Evolutionary conservation across 2,888 invertebrate species (phyloP).

Genomic region (Sialis fuliginosa): DNA sequence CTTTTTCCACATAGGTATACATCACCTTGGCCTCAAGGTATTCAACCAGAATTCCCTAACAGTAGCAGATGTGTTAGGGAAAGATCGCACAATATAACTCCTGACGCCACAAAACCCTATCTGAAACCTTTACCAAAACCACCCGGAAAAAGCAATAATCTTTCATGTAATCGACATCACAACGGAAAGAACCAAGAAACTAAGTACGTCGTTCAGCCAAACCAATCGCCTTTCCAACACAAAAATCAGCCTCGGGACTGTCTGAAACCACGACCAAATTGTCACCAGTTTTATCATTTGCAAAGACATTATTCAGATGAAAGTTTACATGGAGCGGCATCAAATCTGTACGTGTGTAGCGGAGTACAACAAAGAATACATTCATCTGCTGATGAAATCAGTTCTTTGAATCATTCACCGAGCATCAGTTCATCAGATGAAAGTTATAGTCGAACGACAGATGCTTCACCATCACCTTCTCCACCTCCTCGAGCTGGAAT

Average conservation of each 20-base stretch:
- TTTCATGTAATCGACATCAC: conserved; percentile 20
- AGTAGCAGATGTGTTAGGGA: conserved; percentile 5
- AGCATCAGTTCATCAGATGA: conserved; percentile 73
- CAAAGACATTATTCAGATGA: conserved; percentile 51
- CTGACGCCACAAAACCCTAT: conserved; percentile 24
- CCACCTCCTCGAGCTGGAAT: conserved; percentile 21
- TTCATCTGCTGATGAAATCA: conserved; percentile 69
- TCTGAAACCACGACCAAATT: conserved; percentile 15
- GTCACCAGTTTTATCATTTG: conserved; percentile 26
- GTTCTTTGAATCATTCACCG: conserved; percentile 63
- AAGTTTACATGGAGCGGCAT: conserved; percentile 34
- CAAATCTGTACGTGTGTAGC: conserved; percentile 21
- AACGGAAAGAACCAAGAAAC: conserved; percentile 5
- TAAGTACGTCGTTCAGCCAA: conserved; percentile 12
- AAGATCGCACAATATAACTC: conserved; percentile 7
- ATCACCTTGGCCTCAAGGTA: conserved; percentile 44
- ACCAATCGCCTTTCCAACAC: conserved; percentile 13
- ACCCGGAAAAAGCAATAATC: conserved; percentile 25
- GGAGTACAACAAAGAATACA: conserved; percentile 39
- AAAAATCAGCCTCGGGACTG: conserved; percentile 18
- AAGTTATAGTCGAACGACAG: conserved; percentile 66
- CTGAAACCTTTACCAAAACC: conserved; percentile 39
- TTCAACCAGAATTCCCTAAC: conserved; percentile 20
- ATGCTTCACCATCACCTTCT: conserved; percentile 41
- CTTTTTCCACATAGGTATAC: conserved; percentile 22